Conservation (phyloP, 1,140 invertebrate genomes). For the Elysia chlorotica region DNA sequence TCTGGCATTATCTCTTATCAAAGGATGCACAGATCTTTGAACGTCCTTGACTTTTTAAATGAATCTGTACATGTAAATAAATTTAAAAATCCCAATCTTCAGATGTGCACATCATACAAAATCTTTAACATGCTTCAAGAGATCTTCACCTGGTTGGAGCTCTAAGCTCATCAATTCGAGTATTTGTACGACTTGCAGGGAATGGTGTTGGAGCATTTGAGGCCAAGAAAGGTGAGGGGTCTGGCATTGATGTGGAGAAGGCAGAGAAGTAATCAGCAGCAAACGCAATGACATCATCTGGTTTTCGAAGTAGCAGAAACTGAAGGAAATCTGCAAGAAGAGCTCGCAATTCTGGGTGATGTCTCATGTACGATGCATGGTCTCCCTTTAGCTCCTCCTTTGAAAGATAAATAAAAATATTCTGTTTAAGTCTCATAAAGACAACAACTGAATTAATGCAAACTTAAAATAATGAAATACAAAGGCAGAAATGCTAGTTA, state of each 20-base stretch:
- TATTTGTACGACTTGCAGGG: constrained; percentile 52
- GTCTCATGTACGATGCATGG: constrained; percentile 56
- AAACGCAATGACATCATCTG: constrained; percentile 58
- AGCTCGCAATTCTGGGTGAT: constrained; percentile 60
- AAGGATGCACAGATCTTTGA: background rate
- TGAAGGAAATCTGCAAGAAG: constrained; percentile 61
- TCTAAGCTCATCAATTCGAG: constrained; percentile 52
- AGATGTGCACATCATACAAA: background rate
- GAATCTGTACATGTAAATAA: background rate
- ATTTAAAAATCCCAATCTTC: background rate
- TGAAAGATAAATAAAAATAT: background rate
- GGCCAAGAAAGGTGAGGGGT: constrained; percentile 44
- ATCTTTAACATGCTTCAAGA: background rate
- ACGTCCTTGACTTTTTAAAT: background rate
- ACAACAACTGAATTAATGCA: background rate
- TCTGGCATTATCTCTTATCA: background rate
- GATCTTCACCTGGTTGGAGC: constrained; percentile 40
- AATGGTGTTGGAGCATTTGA: constrained; percentile 53
- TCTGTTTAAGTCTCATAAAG: background rate
- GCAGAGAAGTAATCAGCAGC: constrained; percentile 62
- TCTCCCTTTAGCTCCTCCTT: constrained; percentile 60
- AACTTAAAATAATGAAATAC: no score
- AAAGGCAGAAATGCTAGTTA: no score
- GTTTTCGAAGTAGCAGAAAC: constrained; percentile 60
- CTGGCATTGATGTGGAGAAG: constrained; percentile 54